These are phyloP conservation scores for Mastomys natalensis DNA, from an alignment of 2,113 vertebrate genomes.

Conservation along the genomic window DNA sequence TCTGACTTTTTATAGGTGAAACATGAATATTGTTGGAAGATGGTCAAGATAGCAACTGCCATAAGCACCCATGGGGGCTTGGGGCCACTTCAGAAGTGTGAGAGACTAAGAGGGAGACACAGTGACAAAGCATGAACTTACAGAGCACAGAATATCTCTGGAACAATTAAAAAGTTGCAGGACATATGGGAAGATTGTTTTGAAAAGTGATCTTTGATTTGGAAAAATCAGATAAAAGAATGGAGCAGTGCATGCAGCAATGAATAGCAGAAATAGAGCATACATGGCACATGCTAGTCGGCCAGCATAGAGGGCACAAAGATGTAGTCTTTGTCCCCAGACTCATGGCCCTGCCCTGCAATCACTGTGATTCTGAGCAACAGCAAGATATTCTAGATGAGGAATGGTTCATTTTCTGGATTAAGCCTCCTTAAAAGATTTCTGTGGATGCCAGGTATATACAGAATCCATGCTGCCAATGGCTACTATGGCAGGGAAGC, in stretches of 20 bases:
- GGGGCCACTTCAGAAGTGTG: neutral
- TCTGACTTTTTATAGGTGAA: neutral
- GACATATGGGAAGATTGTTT: neutral
- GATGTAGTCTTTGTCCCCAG: neutral
- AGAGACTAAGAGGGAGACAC: neutral
- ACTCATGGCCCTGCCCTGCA: neutral
- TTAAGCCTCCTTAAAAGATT: neutral
- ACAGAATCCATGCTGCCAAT: neutral
- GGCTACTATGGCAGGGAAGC: neutral
- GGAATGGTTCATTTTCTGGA: neutral
- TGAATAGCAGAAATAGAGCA: neutral
- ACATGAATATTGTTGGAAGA: neutral
- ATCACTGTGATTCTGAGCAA: neutral
- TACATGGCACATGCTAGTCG: neutral
- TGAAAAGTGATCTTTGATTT: neutral
- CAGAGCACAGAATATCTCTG: neutral
- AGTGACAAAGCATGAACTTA: neutral
- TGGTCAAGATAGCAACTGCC: neutral
- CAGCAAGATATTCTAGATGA: neutral
- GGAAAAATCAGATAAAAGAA: neutral
- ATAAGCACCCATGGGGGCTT: neutral
- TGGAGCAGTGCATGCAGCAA: rapidly evolving
- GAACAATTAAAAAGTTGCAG: neutral
- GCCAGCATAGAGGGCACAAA: neutral
- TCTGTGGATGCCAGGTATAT: neutral